phyloP scores from a whole-genome alignment of 2,113 vertebrate genomes.

The Petromus typicus region DNA sequence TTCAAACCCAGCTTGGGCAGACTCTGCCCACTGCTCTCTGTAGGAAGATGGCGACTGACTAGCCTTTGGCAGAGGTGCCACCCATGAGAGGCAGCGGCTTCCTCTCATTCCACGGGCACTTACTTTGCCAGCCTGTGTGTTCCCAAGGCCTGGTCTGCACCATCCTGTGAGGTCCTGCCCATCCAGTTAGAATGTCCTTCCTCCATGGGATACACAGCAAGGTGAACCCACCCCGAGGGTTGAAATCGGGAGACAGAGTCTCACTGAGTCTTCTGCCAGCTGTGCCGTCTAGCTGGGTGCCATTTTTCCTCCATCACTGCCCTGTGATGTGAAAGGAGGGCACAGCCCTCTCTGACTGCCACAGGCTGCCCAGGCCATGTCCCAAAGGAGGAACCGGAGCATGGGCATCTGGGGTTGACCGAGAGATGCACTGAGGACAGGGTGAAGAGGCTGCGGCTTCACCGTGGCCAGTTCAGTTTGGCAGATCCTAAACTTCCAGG shows the following conservation, averaged over 20 bases:
- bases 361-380: background rate
- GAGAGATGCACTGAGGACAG: no score
- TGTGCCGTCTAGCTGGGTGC: background rate
- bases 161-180: background rate
- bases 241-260: background rate
- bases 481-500: no score
- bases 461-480: background rate
- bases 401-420: rapidly evolving
- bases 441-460: background rate
- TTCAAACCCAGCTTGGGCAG: background rate
- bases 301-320: background rate
- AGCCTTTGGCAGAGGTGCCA: no score
- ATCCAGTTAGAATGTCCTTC: background rate
- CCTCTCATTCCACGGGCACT: rapidly evolving
- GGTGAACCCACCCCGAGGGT: no score
- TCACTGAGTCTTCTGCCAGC: no score
- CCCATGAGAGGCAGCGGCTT: background rate
- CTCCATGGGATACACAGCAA: background rate
- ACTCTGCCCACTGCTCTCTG: background rate
- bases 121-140: background rate
- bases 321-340: background rate
- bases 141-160: background rate
- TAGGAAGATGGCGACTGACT: background rate
- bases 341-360: background rate
- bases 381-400: background rate